Conservation (phyloP, 2,113 vertebrate genomes). For the Phrynosoma platyrhinos region DNA sequence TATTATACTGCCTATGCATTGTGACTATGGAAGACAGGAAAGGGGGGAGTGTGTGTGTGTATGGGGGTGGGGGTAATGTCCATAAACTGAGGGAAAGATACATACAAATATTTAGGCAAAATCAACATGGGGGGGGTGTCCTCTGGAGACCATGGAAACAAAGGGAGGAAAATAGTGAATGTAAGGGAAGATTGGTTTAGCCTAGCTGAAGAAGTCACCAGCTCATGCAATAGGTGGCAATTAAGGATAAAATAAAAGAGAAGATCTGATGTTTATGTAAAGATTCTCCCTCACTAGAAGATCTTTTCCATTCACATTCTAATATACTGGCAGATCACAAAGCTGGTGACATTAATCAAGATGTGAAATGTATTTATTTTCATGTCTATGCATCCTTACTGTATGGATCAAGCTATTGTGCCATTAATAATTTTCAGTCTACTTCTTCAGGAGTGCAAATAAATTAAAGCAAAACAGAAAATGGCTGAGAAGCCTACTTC, state of each 20-base stretch:
- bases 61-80: no score
- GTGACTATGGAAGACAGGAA: background rate
- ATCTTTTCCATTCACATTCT: background rate
- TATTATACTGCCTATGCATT: background rate
- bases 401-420: background rate
- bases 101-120: background rate
- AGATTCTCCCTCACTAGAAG: no score
- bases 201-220: background rate
- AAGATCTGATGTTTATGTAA: background rate
- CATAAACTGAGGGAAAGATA: background rate
- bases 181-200: background rate
- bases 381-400: no score
- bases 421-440: background rate
- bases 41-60: no score
- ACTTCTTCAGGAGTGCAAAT: background rate
- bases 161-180: no score
- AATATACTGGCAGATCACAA: background rate
- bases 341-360: background rate
- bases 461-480: background rate
- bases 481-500: background rate
- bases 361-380: background rate
- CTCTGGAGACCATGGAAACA: no score
- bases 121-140: background rate
- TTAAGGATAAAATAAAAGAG: background rate
- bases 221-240: background rate